Evolutionary conservation across 2,888 invertebrate species (phyloP), one percentile per base, ranked within the genome.

Genomic region (Tenthredo notha): DNA sequence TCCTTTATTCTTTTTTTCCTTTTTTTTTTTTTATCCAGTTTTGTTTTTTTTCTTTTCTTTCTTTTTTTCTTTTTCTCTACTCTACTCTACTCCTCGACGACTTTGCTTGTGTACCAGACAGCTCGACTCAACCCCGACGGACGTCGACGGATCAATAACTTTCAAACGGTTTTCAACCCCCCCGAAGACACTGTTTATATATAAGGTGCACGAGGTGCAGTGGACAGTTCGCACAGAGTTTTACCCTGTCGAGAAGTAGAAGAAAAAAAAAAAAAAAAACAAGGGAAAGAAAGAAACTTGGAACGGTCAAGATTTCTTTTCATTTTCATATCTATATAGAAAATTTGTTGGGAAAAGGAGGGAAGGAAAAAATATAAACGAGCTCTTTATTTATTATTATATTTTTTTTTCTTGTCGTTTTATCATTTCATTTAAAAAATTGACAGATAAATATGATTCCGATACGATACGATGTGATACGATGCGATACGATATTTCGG

Each of bases 111-210:
- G 67, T 67, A 33, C 29, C 67, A 67, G 86, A 89, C 86, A 86
- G 85, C 86, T 88, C 88, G 87, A 87, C 89, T 90, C 90, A 90
- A 91, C 91, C 33, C 29, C 67, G 67, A 67, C 67, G 43, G 74
- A 74, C 74, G 74, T 5, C 7, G 67, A 33, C 91, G 92, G 92
- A 92, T 92, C 92, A 92, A 92, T 92, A 92, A 80, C 61, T 80
- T 80, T 80, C 61, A 80, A 80, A 80, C 80, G 61, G 37, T 80
- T 80, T 80, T 65, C 80, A 33, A 33, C 25, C 61, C 29, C 15
- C 61, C 25, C n/a, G n/a, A 74, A 40, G 40, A 43, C 40, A 6
- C 7, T 54, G n/a, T 54, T 7, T 54, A 21, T 65, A 65, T 65
- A 65, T 1, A 25, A 43, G 25, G 72, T 72, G 40, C 40, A 72